Evolutionary conservation across 2,888 invertebrate species (phyloP).

Genomic region (Nipponacmea schrenckii): DNA sequence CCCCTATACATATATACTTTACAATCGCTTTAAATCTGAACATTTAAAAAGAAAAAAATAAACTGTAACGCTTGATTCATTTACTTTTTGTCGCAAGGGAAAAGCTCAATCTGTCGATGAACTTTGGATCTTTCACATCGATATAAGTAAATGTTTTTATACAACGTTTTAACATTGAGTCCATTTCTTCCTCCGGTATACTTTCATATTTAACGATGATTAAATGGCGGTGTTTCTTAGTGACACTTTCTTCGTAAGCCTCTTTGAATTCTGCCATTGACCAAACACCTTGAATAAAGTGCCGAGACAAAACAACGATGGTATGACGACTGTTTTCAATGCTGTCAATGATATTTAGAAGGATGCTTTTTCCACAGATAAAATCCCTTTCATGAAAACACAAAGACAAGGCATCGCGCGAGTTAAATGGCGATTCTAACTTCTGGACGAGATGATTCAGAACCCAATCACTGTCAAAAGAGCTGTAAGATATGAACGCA

Average conservation of each 20-base stretch:
- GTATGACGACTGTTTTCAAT: slow-evolving; percentile 86
- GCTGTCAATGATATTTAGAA: slow-evolving; percentile 87
- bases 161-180: slow-evolving; percentile 86
- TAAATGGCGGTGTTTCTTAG: slow-evolving; percentile 81
- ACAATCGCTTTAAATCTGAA: too few relatives aligned
- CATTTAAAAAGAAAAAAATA: too few relatives aligned
- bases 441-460: slow-evolving; percentile 83
- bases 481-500: slow-evolving; percentile 89
- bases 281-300: slow-evolving; percentile 92
- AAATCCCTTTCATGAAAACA: slow-evolving; percentile 38
- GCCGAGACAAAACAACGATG: slow-evolving; percentile 86
- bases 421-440: slow-evolving; percentile 84
- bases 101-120: slow-evolving; percentile 91
- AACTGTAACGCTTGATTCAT: not conserved
- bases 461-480: slow-evolving; percentile 88
- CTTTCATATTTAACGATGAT: slow-evolving; percentile 86
- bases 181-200: slow-evolving; percentile 84
- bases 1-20: too few relatives aligned
- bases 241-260: slow-evolving; percentile 81
- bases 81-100: slow-evolving; percentile 74
- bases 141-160: slow-evolving; percentile 86
- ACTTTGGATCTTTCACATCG: slow-evolving; percentile 88
- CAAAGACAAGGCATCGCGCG: slow-evolving; percentile 76
- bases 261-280: slow-evolving; percentile 88
- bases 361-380: slow-evolving; percentile 70